These are phyloP conservation scores for Autographa pulchrina DNA, from an alignment of 2,888 invertebrate species.

Conservation along the genomic window DNA sequence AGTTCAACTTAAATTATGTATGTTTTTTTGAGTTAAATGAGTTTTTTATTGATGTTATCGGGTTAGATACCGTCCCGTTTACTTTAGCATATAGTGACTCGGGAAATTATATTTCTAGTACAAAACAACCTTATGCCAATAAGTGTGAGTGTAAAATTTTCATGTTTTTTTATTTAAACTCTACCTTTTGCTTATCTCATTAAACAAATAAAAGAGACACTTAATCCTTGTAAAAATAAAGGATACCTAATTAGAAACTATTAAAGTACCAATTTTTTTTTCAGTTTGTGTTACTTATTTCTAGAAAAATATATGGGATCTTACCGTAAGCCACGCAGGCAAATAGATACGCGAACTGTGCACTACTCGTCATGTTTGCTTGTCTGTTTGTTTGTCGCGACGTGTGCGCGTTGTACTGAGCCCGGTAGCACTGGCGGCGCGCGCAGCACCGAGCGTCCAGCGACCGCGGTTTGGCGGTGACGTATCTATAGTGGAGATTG, in stretches of 20 bases:
- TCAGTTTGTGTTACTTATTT: too few species aligned
- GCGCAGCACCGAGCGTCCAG: slow-evolving; percentile 68
- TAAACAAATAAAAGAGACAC: too few species aligned
- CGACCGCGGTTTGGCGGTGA: slow-evolving; percentile 56
- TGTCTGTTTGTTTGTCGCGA: slow-evolving; percentile 68
- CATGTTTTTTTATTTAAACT: too few species aligned
- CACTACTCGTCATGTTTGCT: slow-evolving; percentile 78
- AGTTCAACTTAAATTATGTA: not conserved
- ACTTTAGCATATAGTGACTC: not conserved
- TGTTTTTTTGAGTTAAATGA: not conserved
- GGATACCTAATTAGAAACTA: too few species aligned
- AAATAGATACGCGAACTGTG: slow-evolving; percentile 74
- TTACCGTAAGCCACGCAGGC: slow-evolving; percentile 83
- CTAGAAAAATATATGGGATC: slow-evolving; percentile 50
- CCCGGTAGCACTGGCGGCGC: slow-evolving; percentile 80
- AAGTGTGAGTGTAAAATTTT: too few species aligned
- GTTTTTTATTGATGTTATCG: not conserved
- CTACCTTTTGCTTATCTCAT: too few species aligned
- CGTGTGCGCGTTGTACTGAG: slow-evolving; percentile 80
- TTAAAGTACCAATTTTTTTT: too few species aligned
- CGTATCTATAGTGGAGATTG: slow-evolving; percentile 72
- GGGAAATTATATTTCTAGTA: too few species aligned
- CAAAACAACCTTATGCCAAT: too few species aligned
- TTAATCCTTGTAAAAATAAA: too few species aligned
- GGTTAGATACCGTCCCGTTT: too few species aligned